Conservation (phyloP, 1,140 invertebrate species). For the Danaus plexippus region DNA sequence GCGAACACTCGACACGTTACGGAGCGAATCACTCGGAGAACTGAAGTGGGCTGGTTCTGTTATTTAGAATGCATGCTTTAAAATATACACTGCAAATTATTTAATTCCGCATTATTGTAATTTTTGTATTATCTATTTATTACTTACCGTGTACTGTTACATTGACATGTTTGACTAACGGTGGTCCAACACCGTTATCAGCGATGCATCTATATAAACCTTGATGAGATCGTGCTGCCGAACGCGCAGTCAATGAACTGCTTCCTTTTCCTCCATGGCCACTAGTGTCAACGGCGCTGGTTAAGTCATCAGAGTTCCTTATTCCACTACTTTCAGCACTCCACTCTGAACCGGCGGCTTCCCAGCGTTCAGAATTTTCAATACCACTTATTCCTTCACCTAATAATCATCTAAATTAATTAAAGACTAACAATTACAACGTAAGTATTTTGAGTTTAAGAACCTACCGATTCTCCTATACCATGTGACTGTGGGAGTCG, state of each 20-base stretch:
- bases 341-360: conserved; percentile 27
- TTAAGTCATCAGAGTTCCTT: conserved; percentile 1
- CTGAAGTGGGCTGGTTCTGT: conserved; percentile 51
- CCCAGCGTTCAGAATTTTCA: conserved; percentile 37
- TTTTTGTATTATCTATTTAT: no score
- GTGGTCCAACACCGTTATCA: conserved; percentile 83
- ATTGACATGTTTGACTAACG: conserved; percentile 78
- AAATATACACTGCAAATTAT: no score
- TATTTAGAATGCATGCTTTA: no score
- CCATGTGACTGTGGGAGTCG: conserved; percentile 79
- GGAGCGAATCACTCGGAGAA: conserved; percentile 17
- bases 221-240: conserved; percentile 74
- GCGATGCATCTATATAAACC: conserved; percentile 85
- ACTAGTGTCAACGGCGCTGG: conserved; percentile 3
- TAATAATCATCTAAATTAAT: conserved; percentile 1
- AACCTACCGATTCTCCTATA: conserved; percentile 72
- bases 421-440: not conserved
- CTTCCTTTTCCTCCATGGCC: conserved; percentile 35
- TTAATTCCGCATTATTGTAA: no score
- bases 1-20: conserved; percentile 39
- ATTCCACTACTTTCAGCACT: conserved; percentile 9
- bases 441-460: not conserved
- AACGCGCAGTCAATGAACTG: conserved; percentile 70
- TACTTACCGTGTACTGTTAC: conserved; percentile 77
- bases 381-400: conserved; percentile 22